Base-by-base conservation (phyloP, 2,888 invertebrate genomes). In the Anthophora plumipes region DNA sequence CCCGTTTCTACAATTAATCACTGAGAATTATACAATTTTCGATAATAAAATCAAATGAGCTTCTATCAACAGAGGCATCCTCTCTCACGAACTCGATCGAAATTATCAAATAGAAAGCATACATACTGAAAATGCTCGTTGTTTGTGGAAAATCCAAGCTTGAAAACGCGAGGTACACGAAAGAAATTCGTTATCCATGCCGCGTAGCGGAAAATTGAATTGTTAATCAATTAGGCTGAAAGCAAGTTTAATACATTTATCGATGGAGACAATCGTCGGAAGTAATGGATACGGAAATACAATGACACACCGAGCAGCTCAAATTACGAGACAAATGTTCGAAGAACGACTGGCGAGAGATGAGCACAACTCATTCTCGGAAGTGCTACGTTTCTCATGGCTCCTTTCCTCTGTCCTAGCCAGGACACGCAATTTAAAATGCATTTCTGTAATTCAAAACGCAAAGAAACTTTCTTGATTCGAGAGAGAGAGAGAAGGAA, bases 331-430 rank as follows among this genome's bases (percentile, higher is more conserved):
- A 87, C 84, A 83, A 85, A 85, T 83, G 82, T 74, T 60, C 77
- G 71, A 70, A 77, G 48, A 77, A 59, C 41, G 37, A 37, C 31
- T 43, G 25, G 59, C 50, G 60, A 60, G 61, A 60, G 63, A 71
- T 52, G 63, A 72, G 69, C 68, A 48, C 82, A 80, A 83, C 84
- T 89, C 88, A 89, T 89, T 89, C 88, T 89, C 82, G 80, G 77
- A 88, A 89, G 89, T 89, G 88, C 87, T 86, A 80, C 85, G 82
- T 85, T 85, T 20, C 81, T 84, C 84, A 5, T 57, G 48, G 25
- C 55, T 63, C 31, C 54, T 64, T 66, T 60, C 31, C 68, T 25
- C 59, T 7, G 14, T 57, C 46, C 48, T 14, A 25, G n/a, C 25
- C 63, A 17, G 63, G 67, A 43, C 60, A 63, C 43, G 61, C 61